Conservation (phyloP, 2,797 vertebrate genomes). For the Ataeniobius toweri region DNA sequence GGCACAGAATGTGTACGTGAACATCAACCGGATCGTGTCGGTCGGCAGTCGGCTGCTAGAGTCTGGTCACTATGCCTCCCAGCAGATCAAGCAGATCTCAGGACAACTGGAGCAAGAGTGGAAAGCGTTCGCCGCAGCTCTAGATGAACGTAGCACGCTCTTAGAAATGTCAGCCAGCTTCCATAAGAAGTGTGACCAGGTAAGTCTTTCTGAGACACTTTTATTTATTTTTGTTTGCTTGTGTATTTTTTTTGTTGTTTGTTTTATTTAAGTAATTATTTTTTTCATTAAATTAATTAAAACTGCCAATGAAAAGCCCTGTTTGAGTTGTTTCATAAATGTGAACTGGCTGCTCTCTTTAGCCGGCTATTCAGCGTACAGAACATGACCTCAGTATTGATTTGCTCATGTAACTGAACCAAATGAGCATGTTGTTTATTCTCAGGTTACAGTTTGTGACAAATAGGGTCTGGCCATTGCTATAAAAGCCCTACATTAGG, state of each 20-base stretch:
- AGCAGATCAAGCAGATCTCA: slow-evolving; percentile 98
- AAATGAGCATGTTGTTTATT: neutral
- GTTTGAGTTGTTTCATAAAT: neutral
- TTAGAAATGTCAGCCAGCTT: slow-evolving; percentile 97
- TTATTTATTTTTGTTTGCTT: neutral
- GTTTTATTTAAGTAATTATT: neutral
- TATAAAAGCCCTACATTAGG: neutral
- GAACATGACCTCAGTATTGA: neutral
- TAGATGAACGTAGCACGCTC: slow-evolving; percentile 96
- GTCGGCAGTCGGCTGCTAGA: slow-evolving; percentile 96
- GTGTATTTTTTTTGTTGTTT: neutral
- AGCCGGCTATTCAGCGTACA: neutral
- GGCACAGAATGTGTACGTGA: slow-evolving; percentile 94
- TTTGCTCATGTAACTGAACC: neutral
- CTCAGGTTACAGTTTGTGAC: neutral
- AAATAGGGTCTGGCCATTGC: neutral
- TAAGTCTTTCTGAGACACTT: slow-evolving; percentile 45
- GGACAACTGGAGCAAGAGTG: slow-evolving; percentile 96
- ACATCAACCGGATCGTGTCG: slow-evolving; percentile 99
- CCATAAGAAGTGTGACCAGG: slow-evolving; percentile 98
- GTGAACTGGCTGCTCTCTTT: neutral
- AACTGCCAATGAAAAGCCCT: neutral
- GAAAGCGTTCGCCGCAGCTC: slow-evolving; percentile 95
- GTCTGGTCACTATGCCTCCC: slow-evolving; percentile 96
- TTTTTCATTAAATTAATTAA: neutral